phyloP scores from a whole-genome alignment of 1,140 invertebrate species.

The Branchinecta lindahli region DNA sequence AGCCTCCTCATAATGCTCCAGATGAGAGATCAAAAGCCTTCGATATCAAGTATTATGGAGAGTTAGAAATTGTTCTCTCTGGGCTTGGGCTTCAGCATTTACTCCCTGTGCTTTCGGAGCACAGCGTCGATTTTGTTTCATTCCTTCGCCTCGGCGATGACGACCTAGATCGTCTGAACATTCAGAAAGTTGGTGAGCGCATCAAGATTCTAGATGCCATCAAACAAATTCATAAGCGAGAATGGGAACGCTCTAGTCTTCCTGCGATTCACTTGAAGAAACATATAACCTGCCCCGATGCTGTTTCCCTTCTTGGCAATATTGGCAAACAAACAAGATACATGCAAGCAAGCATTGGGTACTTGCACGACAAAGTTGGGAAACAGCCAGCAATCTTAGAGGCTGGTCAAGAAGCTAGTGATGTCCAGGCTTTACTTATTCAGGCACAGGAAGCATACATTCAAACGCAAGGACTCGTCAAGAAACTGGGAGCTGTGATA shows the following conservation, averaged over 20 bases:
- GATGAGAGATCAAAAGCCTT: no score
- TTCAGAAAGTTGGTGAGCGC: conserved; percentile 31
- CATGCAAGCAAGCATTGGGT: conserved; percentile 31
- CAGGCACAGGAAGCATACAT: no score
- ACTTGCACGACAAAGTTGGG: conserved; percentile 31
- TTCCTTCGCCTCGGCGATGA: conserved; percentile 33
- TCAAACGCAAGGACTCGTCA: no score
- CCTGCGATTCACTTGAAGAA: conserved; percentile 29
- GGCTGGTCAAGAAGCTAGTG: conserved; percentile 24
- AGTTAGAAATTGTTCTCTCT: conserved; percentile 33
- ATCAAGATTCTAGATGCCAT: conserved; percentile 35
- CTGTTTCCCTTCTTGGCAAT: conserved; percentile 32
- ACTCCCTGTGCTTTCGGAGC: conserved; percentile 29
- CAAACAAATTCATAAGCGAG: conserved; percentile 33
- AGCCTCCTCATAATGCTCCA: no score
- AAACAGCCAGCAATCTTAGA: conserved; percentile 28
- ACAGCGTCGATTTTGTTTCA: conserved; percentile 30
- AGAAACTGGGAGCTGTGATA: no score
- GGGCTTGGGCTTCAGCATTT: conserved; percentile 31
- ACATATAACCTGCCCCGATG: conserved; percentile 33
- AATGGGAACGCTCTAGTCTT: conserved; percentile 35
- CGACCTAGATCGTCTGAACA: conserved; percentile 33
- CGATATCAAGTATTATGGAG: conserved; percentile 16
- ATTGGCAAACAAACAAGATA: conserved; percentile 33
- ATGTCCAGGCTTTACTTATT: not conserved